Evolutionary conservation across 2,797 vertebrate species (phyloP).

Genomic region (Neostethus bicornis): DNA sequence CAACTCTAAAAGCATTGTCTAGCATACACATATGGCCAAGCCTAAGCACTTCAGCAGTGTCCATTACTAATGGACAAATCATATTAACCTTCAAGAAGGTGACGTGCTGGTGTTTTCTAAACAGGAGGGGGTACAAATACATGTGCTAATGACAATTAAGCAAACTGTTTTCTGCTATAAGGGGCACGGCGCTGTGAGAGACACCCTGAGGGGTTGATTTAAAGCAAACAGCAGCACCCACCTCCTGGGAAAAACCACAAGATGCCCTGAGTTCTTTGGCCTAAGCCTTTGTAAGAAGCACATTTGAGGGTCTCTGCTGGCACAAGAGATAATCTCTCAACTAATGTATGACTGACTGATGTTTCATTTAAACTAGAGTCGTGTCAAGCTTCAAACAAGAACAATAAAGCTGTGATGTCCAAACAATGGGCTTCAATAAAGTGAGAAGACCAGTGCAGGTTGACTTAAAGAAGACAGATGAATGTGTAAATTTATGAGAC

Average conservation of each 20-base stretch:
- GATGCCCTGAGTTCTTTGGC: slow-evolving; percentile 33
- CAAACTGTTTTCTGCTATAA: slow-evolving; percentile 55
- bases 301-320: slow-evolving; percentile 64
- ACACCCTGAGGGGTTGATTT: slow-evolving; percentile 23
- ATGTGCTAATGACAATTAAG: slow-evolving; percentile 68
- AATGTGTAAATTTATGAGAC: slow-evolving; percentile 74
- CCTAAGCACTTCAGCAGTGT: slow-evolving; percentile 80
- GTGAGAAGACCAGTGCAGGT: slow-evolving; percentile 56
- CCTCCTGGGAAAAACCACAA: slow-evolving; percentile 62
- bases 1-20: slow-evolving; percentile 67
- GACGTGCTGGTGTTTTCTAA: slow-evolving; percentile 57
- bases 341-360: slow-evolving; percentile 46
- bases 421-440: slow-evolving; percentile 65
- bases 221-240: slow-evolving; percentile 40
- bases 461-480: slow-evolving; percentile 73
- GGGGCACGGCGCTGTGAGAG: slow-evolving; percentile 19
- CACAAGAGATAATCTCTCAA: slow-evolving; percentile 67
- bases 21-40: slow-evolving; percentile 75
- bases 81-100: slow-evolving; percentile 74
- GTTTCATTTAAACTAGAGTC: slow-evolving; percentile 30
- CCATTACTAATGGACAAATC: slow-evolving; percentile 73
- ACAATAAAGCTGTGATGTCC: slow-evolving; percentile 39
- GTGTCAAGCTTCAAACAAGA: slow-evolving; percentile 15
- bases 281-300: slow-evolving; percentile 59
- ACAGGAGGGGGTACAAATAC: slow-evolving; percentile 61